These are phyloP conservation scores for Sapayoa aenigma DNA, from an alignment of 2,113 vertebrate genomes.

Conservation along the genomic window DNA sequence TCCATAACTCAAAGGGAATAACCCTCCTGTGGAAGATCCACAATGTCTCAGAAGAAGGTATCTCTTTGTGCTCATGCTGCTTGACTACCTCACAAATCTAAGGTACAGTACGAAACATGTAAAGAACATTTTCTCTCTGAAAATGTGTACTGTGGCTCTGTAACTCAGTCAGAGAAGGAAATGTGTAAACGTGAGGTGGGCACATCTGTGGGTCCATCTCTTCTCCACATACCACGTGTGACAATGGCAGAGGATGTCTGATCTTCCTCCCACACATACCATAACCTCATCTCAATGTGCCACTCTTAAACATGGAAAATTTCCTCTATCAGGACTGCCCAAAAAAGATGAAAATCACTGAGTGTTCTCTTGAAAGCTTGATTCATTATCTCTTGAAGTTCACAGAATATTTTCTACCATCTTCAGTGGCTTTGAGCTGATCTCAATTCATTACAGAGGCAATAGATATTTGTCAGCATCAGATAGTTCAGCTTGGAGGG, in stretches of 20 bases:
- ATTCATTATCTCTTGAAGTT: neutral
- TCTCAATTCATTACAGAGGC: neutral
- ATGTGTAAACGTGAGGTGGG: neutral
- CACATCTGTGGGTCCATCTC: neutral
- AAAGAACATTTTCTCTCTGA: neutral
- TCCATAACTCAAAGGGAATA: neutral
- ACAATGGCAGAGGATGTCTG: neutral
- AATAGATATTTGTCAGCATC: neutral
- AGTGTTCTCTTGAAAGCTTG: neutral
- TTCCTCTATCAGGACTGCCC: neutral
- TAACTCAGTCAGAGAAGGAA: neutral
- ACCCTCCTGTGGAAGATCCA: neutral
- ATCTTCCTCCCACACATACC: neutral
- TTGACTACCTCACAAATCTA: neutral
- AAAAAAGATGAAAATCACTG: neutral
- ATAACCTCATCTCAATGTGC: neutral
- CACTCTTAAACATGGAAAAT: neutral
- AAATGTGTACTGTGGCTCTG: neutral
- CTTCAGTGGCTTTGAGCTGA: neutral
- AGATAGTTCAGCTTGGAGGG: neutral
- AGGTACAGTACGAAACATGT: neutral
- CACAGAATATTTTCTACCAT: neutral
- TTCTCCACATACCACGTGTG: neutral
- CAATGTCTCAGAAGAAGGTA: neutral
- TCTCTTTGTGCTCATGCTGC: neutral